A percentile compares a stretch with the other conserved stretches of the same genome.
Conservation (phyloP, 1,140 invertebrate genomes). For the Trichonephila clavata region DNA sequence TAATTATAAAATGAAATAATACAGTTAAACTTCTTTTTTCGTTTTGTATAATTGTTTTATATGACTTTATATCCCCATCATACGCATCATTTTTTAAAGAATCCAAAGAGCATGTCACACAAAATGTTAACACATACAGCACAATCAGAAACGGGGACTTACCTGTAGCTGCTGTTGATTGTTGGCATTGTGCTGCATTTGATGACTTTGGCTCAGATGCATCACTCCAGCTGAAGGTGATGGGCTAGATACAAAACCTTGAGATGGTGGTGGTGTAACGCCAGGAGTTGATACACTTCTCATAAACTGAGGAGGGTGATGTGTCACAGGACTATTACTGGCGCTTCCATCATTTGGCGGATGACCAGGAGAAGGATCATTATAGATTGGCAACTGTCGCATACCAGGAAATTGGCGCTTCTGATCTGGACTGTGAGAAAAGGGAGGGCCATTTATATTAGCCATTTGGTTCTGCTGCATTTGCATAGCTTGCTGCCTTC, state of each 20-base stretch:
- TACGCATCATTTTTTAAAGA: too few relatives aligned
- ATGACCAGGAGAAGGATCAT: slow-evolving; percentile 50
- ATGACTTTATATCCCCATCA: too few relatives aligned
- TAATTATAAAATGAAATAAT: too few relatives aligned
- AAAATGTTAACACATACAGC: too few relatives aligned
- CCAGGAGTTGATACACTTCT: slow-evolving; percentile 54
- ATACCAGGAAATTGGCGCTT: slow-evolving; percentile 13
- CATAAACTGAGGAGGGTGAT: slow-evolving; percentile 58
- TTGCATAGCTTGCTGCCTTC: slow-evolving; percentile 56
- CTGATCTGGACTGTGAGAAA: slow-evolving; percentile 68
- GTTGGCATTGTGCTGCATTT: slow-evolving; percentile 41
- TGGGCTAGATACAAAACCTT: slow-evolving; percentile 43
- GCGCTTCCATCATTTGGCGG: slow-evolving; percentile 44
- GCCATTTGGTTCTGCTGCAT: slow-evolving; percentile 56
- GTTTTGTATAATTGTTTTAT: too few relatives aligned
- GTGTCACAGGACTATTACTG: slow-evolving; percentile 49
- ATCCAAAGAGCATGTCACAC: too few relatives aligned
- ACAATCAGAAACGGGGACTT: background rate
- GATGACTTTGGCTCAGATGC: slow-evolving; percentile 59
- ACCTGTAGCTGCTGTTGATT: slow-evolving; percentile 71
- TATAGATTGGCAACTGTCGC: slow-evolving; percentile 39
- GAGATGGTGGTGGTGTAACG: slow-evolving; percentile 55
- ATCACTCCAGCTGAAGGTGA: background rate
- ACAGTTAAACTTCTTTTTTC: too few relatives aligned
- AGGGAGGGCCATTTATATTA: slow-evolving; percentile 8